Evolutionary conservation across 2,113 vertebrate genomes (phyloP).

Genomic region (Labrus mixtus): DNA sequence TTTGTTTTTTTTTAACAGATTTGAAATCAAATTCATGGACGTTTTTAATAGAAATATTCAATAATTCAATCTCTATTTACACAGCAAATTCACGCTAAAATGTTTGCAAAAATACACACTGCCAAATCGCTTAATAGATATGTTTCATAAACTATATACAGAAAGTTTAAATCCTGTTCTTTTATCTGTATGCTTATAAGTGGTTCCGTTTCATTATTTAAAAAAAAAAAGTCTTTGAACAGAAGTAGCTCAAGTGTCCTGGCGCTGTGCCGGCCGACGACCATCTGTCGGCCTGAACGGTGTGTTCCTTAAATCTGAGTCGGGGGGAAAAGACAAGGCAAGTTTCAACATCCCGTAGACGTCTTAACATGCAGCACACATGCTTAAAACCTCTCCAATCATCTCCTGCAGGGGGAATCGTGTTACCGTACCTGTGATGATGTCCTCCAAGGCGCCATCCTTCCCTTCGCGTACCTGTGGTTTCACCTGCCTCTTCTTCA

Average conservation of each 20-base stretch:
- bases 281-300: constrained; percentile 91
- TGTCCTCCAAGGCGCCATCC: constrained; percentile 95
- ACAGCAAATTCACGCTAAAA: constrained; percentile 35
- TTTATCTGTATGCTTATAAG: constrained; percentile 30
- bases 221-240: constrained; percentile 61
- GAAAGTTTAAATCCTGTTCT: neutral
- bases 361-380: neutral
- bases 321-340: constrained; percentile 4
- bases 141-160: constrained; percentile 55
- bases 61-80: constrained; percentile 60
- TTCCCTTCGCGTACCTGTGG: constrained; percentile 93
- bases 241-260: constrained; percentile 76
- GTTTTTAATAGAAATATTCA: too few relatives aligned
- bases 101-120: constrained; percentile 21
- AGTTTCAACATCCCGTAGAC: neutral
- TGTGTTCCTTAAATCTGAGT: constrained; percentile 91
- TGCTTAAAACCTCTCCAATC: neutral
- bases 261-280: constrained; percentile 84
- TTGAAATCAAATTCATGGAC: constrained; percentile 29
- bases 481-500: constrained; percentile 96
- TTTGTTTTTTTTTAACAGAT: neutral
- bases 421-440: constrained; percentile 90
- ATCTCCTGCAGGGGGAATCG: neutral
- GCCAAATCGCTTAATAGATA: neutral
- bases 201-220: constrained; percentile 23